Evolutionary conservation across 2,113 vertebrate genomes (phyloP).

Genomic region (Gnathonemus echidnorhynchus): DNA sequence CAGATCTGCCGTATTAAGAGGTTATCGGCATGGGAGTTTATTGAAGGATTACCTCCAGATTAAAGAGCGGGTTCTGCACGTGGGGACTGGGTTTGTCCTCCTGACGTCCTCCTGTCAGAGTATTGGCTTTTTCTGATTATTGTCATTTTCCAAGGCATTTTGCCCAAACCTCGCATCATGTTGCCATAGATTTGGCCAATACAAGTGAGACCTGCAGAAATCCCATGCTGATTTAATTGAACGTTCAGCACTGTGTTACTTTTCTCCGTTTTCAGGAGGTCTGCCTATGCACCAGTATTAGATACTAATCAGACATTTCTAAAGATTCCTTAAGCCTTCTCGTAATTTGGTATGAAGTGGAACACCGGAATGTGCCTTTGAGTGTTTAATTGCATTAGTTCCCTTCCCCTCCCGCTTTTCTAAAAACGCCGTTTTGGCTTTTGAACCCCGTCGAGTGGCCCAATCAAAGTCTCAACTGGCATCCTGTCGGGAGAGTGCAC

Average conservation of each 20-base stretch:
- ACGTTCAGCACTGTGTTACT: not conserved
- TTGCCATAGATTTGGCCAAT: not conserved
- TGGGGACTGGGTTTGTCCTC: not conserved
- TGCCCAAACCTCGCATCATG: not conserved
- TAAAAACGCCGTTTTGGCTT: not conserved
- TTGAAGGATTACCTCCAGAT: conserved; percentile 15
- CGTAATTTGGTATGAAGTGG: not conserved
- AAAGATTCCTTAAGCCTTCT: not conserved
- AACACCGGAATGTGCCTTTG: not conserved
- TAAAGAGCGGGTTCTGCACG: not conserved
- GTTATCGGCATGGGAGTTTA: conserved; percentile 36
- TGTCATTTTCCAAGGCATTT: not conserved
- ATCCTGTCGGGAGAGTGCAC: not conserved
- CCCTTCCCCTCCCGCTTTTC: not conserved
- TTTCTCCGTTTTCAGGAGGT: not conserved
- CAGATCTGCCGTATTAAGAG: conserved; percentile 49
- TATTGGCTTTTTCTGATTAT: not conserved
- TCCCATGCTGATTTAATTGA: not conserved
- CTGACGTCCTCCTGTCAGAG: not conserved
- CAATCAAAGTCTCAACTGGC: not conserved
- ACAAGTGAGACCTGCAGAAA: not conserved
- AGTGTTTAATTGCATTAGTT: not conserved
- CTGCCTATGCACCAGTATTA: not conserved
- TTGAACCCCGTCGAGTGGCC: not conserved
- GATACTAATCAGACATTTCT: not conserved